Base-by-base conservation (phyloP, 2,888 invertebrate genomes). In the Acronicta leporina region DNA sequence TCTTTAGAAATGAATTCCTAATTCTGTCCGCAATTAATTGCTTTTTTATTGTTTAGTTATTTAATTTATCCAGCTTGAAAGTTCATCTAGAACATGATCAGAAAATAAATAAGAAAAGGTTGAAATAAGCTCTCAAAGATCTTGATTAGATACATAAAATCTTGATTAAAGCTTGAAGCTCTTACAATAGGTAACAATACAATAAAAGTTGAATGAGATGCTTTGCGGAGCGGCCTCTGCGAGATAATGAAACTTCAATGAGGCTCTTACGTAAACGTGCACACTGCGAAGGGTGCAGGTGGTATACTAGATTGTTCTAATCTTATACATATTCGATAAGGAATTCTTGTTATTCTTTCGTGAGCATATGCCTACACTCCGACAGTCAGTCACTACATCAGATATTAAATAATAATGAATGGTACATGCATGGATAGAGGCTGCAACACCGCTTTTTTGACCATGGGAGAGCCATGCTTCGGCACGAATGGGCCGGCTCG, bases 221-320 rank as follows among this genome's bases (percentile, higher is more conserved):
- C 70, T 61, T 35, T 63, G 70, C 75, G 69, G 65, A 71, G 70
- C 59, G 55, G 16, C 16, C 50, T 27, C 65, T 38, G 58, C 25
- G 66, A 51, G 58, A 56, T 78, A 77, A 87, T 88, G 83, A 87
- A 88, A 89, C 86, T 87, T 87, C 87, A 86, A 87, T 86, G 84
- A 85, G 83, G 72, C 75, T 73, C 84, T 89, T 88, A 87, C 84
- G 85, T 89, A 89, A 90, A 2, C 76, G 79, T 73, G 73, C 69
- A 76, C 69, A 63, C 57, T 43, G 63, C 9, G 60, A 41, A 54
- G 48, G 33, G 50, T 53, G 43, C 30, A 50, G 49, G 56, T 15
- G 35, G 38, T 10, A 11, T 15, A 27, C 48, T 48, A 33, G 14
- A 42, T 48, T 2, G 27, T 16, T 13, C 48, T 55, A 62, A 67